Base-by-base conservation (phyloP, 2,797 vertebrate genomes). In the Melanotaenia trifasciata region DNA sequence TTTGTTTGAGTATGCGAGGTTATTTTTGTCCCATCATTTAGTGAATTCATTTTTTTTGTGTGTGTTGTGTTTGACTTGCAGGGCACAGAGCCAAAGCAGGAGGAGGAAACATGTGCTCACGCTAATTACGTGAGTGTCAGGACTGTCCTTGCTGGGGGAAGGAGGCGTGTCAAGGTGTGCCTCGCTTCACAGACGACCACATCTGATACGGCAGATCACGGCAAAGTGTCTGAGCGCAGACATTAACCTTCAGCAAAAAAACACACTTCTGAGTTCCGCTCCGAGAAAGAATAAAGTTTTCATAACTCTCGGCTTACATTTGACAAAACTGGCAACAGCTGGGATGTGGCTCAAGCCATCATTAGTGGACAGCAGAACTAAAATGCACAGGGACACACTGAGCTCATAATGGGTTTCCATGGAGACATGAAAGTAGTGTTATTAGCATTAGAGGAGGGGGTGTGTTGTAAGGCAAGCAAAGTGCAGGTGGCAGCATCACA, bases 81-180 rank as follows among this genome's bases (percentile, higher is more conserved):
- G 92, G 90, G 75, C 85, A 83, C 83, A 62, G 63, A 86, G 89
- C 78, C 76, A 76, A 70, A 87, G 84, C 77, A 72, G 80, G 74
- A 87, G 83, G 87, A 87, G 86, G 84, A 84, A 81, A 82, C 72
- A 71, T 59, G 80, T 69, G 79, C 83, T 84, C 75, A 22, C 75
- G 51, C 86, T 89, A 86, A 90, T 84, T 84, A 87, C 88, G 69
- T 60, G 70, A 60, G 71, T 82, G 84, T 82, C 83, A 83, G 84
- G 67, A 75, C 74, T 68, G 90, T 88, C 90, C 91, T 92, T 90
- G 89, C 83, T 76, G 76, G 74, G 83, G 86, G 74, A 92, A 85
- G 79, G 88, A 88, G 81, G 86, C 80, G 76, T 84, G 87, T 90
- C 89, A 74, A 77, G 76, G 83, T 81, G 87, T 64, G 83, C 83